These are phyloP conservation scores for Liolophura sinensis DNA, from an alignment of 1,140 invertebrate species.

Conservation along the genomic window DNA sequence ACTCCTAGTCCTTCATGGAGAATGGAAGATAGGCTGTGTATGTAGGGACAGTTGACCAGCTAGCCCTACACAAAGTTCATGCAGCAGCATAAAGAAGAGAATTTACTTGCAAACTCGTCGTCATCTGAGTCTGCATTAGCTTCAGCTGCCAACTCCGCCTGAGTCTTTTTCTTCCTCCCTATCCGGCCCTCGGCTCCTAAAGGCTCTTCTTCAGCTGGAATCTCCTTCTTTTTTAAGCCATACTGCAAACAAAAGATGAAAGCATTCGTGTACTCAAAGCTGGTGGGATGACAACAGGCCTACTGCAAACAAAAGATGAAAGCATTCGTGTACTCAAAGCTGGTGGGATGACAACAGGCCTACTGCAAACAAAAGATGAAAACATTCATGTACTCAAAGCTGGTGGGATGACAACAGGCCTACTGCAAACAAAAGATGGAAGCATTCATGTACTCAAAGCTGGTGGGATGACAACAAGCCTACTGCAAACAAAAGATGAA, in stretches of 20 bases:
- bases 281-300: neutral
- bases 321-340: no score
- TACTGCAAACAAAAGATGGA: no score
- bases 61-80: slow-evolving; percentile 37
- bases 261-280: neutral
- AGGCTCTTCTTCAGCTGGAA: slow-evolving; percentile 73
- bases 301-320: no score
- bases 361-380: no score
- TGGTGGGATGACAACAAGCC: no score
- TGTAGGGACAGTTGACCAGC: neutral
- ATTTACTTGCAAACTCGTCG: slow-evolving; percentile 83
- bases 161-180: slow-evolving; percentile 94
- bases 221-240: slow-evolving; percentile 93
- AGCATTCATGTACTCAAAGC: no score
- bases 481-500: no score
- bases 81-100: slow-evolving; percentile 56
- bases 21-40: neutral
- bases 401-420: no score
- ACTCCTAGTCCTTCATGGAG: no score
- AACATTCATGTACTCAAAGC: no score
- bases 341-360: no score
- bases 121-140: slow-evolving; percentile 92
- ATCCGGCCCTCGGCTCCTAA: slow-evolving; percentile 70
- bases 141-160: slow-evolving; percentile 92
- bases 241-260: slow-evolving; percentile 72